Evolutionary conservation across 2,113 vertebrate species (phyloP), one percentile per base, ranked within the genome.

Genomic region (Pangasianodon gigas): DNA sequence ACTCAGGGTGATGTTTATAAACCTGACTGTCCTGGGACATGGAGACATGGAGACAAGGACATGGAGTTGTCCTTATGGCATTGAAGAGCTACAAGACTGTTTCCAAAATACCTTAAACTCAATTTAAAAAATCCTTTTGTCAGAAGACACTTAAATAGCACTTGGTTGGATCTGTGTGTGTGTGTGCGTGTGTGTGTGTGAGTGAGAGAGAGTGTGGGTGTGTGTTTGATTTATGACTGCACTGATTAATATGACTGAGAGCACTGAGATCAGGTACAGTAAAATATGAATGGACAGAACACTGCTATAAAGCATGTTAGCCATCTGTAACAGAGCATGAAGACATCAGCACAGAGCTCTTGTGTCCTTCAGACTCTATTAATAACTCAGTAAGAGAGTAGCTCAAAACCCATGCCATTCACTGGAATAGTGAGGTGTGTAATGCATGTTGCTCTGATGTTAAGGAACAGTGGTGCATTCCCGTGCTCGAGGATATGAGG

Each of bases 361-460:
- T 58, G 29, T 81, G 80, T n/a, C 80, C 65, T 84, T 84, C n/a
- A 21, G 1, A 21, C 60, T 82, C 79, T 84, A 46, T 74, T 74
- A 84, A 84, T 89, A 84, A 74, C 80, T 69, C 6, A 1, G 1
- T 19, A 6, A 48, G 41, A 3, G 52, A 88, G 58, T 18, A 6
- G 44, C 37, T 54, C 24, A 18, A 44, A 67, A 13, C 0, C 8
- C 44, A 46, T 41, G 51, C 14, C 44, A 6, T 32, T 67, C 13
- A 24, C 87, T 83, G 87, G 6, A 81, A 52, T 48, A 41, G 37
- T 18, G 56, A 51, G 14, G 19, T 86, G 60, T 58, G 19, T 44
- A n/a, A 74, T 60, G 18, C 58, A 75, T 21, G 41, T 65, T 51
- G 11, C n/a, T 29, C 58, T 65, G 85, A 37, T 86, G 86, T 82